These are phyloP conservation scores for Arvicanthis niloticus DNA, from an alignment of 2,113 vertebrate genomes.

Conservation along the genomic window DNA sequence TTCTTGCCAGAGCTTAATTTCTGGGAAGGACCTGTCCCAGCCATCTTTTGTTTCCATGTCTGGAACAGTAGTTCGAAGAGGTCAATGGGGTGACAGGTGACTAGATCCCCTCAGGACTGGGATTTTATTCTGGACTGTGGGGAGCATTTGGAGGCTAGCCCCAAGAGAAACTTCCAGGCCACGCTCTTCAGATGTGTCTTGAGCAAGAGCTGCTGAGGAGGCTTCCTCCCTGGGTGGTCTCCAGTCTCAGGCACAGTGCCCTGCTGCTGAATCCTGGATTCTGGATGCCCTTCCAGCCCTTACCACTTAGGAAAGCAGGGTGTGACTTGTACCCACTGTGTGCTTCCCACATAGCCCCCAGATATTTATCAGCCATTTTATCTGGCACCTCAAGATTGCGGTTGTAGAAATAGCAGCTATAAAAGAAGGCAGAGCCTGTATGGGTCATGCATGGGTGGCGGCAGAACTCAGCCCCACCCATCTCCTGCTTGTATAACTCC, in stretches of 20 bases:
- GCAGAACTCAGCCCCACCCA: neutral
- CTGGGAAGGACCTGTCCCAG: neutral
- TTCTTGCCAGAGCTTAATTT: conserved; percentile 42
- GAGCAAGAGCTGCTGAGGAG: neutral
- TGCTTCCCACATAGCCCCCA: neutral
- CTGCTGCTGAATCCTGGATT: neutral
- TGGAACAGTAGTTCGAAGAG: neutral
- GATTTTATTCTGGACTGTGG: neutral
- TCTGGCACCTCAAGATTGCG: neutral
- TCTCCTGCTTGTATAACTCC: neutral
- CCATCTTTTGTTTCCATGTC: neutral
- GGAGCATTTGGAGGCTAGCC: neutral
- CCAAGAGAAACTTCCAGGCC: neutral
- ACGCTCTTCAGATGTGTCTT: neutral
- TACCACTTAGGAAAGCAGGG: neutral
- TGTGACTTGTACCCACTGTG: neutral
- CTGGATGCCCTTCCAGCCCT: neutral
- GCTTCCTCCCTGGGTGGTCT: neutral
- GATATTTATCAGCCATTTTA: neutral
- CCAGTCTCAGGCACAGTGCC: neutral
- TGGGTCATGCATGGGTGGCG: fast-evolving
- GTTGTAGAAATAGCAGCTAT: neutral
- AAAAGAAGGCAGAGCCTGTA: neutral
- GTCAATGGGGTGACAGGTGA: neutral
- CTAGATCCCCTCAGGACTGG: neutral